Base-by-base conservation (phyloP, 2,888 invertebrate species). In the Cataglyphis albicans region DNA sequence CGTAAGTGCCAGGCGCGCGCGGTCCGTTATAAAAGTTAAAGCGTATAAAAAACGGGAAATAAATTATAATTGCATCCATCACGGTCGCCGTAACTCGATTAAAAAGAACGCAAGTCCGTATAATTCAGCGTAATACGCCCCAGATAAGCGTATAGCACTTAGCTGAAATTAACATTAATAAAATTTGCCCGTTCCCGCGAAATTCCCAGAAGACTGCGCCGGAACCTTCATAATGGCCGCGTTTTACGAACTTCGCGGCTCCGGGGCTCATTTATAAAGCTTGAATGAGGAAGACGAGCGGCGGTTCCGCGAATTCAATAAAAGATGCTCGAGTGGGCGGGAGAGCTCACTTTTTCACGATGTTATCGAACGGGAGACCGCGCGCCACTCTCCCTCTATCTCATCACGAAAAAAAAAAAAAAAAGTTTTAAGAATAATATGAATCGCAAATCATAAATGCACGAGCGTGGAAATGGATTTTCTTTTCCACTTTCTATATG, bases 251-350 rank as follows among this genome's bases (percentile, higher is more conserved):
- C 78, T 80, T 80, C 78, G 70, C 78, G 78, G 78, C 70, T 44
- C 78, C 59, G 70, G 12, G 64, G 82, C 84, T 85, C 87, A 74
- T 88, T 88, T 85, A 85, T 85, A 87, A 85, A 83, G 81, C 63
- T 57, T 74, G 81, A 73, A 88, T 82, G 74, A 83, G 76, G 85
- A 83, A 80, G 84, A 86, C 64, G 67, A 44, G 83, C 84, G 81
- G 82, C 83, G 81, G 86, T 84, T 85, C 84, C 84, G 80, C 76
- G 83, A 82, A 89, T 89, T 90, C 90, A 90, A 90, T 90, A 90
- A 88, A 86, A 87, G 86, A 83, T 85, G 88, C 70, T 74, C 35
- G 83, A 82, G 81, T 75, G 67, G 72, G 78, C 80, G 35, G 52
- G 83, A 84, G 83, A 83, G 86, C 81, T 89, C 87, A 89, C 88